Evolutionary conservation across 2,888 invertebrate species (phyloP).

Genomic region (Tiliacea citrago): DNA sequence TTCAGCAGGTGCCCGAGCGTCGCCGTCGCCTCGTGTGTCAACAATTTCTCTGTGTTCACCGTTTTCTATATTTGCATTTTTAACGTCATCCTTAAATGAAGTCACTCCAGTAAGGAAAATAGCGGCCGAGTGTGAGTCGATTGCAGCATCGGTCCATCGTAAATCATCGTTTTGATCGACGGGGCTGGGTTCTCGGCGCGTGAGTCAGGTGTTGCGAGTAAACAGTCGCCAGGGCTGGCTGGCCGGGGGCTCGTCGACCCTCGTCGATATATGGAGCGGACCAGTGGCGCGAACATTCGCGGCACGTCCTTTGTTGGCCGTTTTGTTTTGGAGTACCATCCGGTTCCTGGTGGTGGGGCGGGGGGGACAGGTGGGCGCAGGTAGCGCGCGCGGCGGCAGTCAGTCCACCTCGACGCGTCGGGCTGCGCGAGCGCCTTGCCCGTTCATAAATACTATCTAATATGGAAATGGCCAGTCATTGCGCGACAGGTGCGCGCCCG

Average conservation of each 20-base stretch:
- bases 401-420: constrained; percentile 87
- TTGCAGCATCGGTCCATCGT: constrained; percentile 55
- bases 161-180: constrained; percentile 68
- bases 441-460: constrained; percentile 80
- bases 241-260: constrained; percentile 66
- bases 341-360: constrained; percentile 89
- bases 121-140: constrained; percentile 61
- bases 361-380: constrained; percentile 89
- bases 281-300: constrained; percentile 88
- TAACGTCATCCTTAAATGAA: constrained; percentile 74
- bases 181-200: constrained; percentile 75
- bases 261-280: constrained; percentile 80
- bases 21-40: constrained; percentile 71
- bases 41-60: constrained; percentile 78
- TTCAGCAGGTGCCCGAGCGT: constrained; percentile 79
- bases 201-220: constrained; percentile 85
- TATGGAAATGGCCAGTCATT: constrained; percentile 89
- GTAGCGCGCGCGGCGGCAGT: constrained; percentile 86
- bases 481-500: constrained; percentile 90
- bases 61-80: constrained; percentile 76
- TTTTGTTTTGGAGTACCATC: constrained; percentile 90
- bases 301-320: constrained; percentile 90
- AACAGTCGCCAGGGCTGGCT: constrained; percentile 77
- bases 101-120: constrained; percentile 70
- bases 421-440: constrained; percentile 87